Percentiles rank a stretch among this genome's conserved stretches.
Conservation (phyloP, 2,888 invertebrate species). For the Pandemis cinnamomeana region DNA sequence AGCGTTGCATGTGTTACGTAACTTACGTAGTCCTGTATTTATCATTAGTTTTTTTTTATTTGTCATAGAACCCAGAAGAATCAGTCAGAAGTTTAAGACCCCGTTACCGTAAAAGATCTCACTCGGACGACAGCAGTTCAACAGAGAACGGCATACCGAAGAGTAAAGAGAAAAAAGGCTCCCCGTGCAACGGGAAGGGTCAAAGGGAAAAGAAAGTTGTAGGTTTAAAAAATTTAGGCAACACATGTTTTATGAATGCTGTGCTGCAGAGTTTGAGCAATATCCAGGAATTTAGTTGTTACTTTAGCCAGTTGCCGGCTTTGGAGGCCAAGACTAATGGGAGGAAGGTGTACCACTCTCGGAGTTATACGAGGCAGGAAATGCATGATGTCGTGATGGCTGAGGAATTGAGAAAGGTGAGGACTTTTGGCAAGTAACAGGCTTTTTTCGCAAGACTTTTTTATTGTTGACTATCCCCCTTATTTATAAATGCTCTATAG, state of each 20-base stretch:
- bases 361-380: slow-evolving; percentile 86
- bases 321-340: slow-evolving; percentile 86
- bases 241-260: slow-evolving; percentile 95
- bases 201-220: slow-evolving; percentile 86
- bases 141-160: slow-evolving; percentile 74
- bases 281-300: slow-evolving; percentile 92
- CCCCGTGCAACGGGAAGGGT: slow-evolving; percentile 75
- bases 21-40: too few species aligned
- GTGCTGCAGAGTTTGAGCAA: slow-evolving; percentile 93
- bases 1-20: too few species aligned
- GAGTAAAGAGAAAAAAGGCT: slow-evolving; percentile 68
- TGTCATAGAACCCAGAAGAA: slow-evolving; percentile 73
- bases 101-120: slow-evolving; percentile 85
- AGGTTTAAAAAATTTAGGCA: slow-evolving; percentile 91
- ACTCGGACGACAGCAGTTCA: slow-evolving; percentile 82
- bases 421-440: background rate
- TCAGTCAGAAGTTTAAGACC: slow-evolving; percentile 84
- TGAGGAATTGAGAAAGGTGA: slow-evolving; percentile 90
- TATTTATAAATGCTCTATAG: too few species aligned
- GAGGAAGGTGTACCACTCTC: slow-evolving; percentile 85
- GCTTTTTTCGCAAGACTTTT: too few species aligned
- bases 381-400: slow-evolving; percentile 89
- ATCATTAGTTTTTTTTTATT: slow-evolving; percentile 39
- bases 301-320: slow-evolving; percentile 91
- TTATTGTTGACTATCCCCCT: too few species aligned